Base-by-base conservation (phyloP, 2,888 invertebrate species). In the Cephus spinipes region DNA sequence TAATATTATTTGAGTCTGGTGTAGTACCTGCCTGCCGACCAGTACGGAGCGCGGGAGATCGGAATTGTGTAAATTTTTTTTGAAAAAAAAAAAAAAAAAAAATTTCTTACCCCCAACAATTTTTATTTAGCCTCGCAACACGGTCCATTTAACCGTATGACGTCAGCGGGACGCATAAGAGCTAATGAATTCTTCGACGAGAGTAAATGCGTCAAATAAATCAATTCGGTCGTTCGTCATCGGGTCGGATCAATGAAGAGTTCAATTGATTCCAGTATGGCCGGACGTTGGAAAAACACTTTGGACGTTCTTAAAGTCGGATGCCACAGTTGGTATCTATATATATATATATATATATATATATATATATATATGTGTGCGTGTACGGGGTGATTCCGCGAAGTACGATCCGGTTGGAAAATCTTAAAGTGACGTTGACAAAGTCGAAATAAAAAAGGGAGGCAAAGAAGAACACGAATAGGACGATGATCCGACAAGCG, bases 241-340 rank as follows among this genome's bases (percentile, higher is more conserved):
- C 83, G 79, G 87, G 85, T 88, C 87, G 85, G 86, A 87, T 85
- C 87, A 85, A 86, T 87, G 84, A 82, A 84, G 79, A 81, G 84
- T 85, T 87, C 87, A 87, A 87, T 88, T 83, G 77, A 73, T 40
- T 73, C 55, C 79, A 69, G 69, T 73, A 74, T 74, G 76, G 71
- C 36, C 74, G 40, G 40, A 75, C 73, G 73, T 69, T 73, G 34
- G 74, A 68, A 36, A 68, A 31, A 36, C 68, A 32, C 69, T 68
- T 36, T 76, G 33, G 69, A 76, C 74, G 31, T 32, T 73, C 68
- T n/a, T 73, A 30, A 23, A 23, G 40, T 55, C 40, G 40, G 15
- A 55, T 55, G 40, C 9, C 40, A 23, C 40, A 1, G 40, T 55
- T 23, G 23, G 40, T 55, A 55, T 40, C 6, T 4, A 15, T 15